A percentile compares a stretch with the other conserved stretches of the same genome.
These are phyloP conservation scores for Riparia riparia DNA, from an alignment of 2,113 vertebrate species.

Conservation along the genomic window DNA sequence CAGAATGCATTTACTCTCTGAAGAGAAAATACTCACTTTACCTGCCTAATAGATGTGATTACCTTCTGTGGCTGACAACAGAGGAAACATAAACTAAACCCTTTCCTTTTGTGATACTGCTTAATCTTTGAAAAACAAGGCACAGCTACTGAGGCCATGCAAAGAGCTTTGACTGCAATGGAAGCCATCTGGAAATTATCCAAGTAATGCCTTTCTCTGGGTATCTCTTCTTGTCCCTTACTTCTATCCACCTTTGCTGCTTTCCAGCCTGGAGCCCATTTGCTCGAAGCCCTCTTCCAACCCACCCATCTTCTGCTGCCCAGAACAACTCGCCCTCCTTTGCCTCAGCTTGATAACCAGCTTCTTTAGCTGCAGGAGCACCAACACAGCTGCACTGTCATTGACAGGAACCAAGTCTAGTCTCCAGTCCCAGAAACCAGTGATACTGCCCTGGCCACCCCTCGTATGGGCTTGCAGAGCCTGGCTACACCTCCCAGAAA, in stretches of 20 bases:
- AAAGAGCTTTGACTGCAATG: not conserved
- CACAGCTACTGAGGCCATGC: not conserved
- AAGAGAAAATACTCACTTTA: not conserved
- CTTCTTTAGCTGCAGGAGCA: not conserved
- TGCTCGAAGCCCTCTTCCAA: not conserved
- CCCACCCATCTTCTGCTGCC: not conserved
- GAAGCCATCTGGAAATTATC: not conserved
- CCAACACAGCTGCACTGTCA: not conserved
- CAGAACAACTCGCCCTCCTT: not conserved
- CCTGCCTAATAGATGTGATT: not conserved
- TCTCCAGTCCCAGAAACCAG: not conserved
- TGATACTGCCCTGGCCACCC: not conserved
- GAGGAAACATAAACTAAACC: conserved; percentile 9
- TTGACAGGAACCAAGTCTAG: not conserved
- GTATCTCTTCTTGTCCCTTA: not conserved
- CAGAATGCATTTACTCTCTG: not conserved
- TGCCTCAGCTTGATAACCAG: not conserved
- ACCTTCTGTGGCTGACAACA: not conserved
- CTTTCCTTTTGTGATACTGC: not conserved
- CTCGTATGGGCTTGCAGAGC: not conserved
- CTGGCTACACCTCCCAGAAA: not conserved
- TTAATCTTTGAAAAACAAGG: conserved; percentile 26
- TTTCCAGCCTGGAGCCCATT: not conserved
- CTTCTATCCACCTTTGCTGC: not conserved
- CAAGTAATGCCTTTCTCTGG: not conserved